Percentiles rank a stretch among this genome's conserved stretches.
Evolutionary conservation across 2,797 vertebrate species (phyloP).

Genomic region (Anguilla pacifica): DNA sequence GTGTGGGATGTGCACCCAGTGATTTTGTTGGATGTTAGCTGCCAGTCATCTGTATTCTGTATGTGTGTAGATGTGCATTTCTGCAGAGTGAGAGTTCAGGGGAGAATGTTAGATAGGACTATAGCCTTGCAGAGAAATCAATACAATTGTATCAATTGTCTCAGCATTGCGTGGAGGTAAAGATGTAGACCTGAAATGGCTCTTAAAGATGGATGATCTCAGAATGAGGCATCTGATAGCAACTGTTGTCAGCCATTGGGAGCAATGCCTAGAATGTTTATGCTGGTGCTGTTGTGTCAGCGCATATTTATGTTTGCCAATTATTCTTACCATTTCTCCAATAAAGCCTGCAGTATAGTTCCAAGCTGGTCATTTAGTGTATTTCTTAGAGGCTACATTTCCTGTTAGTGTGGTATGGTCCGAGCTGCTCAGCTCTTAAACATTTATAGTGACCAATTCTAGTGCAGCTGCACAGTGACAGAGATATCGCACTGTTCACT

Average conservation of each 20-base stretch:
- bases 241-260: conserved; percentile 12
- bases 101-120: conserved; percentile 1
- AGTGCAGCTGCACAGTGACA: conserved; percentile 33
- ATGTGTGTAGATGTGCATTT: not conserved
- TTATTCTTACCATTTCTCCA: conserved; percentile 17
- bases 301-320: not conserved
- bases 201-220: conserved; percentile 13
- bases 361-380: conserved; percentile 17
- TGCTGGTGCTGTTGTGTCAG: not conserved
- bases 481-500: conserved; percentile 40
- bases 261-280: conserved; percentile 10
- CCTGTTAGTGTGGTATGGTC: not conserved
- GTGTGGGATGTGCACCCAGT: not conserved
- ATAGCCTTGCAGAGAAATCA: conserved; percentile 10
- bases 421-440: not conserved
- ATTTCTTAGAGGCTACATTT: not conserved
- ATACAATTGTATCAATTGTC: conserved; percentile 1
- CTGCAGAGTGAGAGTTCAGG: not conserved
- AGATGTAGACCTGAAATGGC: not conserved
- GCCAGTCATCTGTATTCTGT: not conserved
- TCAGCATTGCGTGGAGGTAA: not conserved
- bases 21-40: not conserved
- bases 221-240: not conserved
- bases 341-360: not conserved
- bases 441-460: not conserved